phyloP scores from a whole-genome alignment of 2,797 vertebrate species.

The Lemur catta region DNA sequence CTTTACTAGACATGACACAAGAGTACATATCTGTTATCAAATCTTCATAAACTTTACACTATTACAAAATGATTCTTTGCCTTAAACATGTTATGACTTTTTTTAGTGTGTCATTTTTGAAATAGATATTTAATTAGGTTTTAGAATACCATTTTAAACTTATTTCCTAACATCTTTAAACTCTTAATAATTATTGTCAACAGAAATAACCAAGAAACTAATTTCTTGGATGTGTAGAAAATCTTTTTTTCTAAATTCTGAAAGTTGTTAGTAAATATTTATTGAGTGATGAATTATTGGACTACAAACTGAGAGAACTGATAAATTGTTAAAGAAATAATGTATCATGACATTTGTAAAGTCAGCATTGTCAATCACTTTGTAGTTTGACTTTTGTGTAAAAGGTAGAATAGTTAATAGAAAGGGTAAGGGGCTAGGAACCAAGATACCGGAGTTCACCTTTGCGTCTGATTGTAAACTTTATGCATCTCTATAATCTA shows the following conservation, averaged over 20 bases:
- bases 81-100: background rate
- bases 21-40: background rate
- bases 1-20: background rate
- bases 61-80: background rate
- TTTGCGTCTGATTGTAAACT: background rate
- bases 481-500: background rate
- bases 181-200: background rate
- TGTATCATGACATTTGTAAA: background rate
- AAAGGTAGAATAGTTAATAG: background rate
- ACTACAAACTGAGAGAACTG: background rate
- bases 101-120: conserved; percentile 20
- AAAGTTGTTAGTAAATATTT: conserved; percentile 17
- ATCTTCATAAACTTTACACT: background rate
- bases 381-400: background rate
- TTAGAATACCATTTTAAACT: conserved; percentile 47
- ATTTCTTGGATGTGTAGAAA: background rate
- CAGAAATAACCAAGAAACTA: background rate
- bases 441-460: background rate
- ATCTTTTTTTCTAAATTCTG: background rate
- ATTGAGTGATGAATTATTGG: conserved; percentile 6
- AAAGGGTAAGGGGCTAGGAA: background rate
- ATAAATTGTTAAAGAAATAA: background rate
- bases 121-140: conserved; percentile 23
- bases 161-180: conserved; percentile 4
- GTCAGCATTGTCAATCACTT: background rate